Evolutionary conservation across 2,113 vertebrate species (phyloP).

Genomic region (Benitochromis conjunctus): DNA sequence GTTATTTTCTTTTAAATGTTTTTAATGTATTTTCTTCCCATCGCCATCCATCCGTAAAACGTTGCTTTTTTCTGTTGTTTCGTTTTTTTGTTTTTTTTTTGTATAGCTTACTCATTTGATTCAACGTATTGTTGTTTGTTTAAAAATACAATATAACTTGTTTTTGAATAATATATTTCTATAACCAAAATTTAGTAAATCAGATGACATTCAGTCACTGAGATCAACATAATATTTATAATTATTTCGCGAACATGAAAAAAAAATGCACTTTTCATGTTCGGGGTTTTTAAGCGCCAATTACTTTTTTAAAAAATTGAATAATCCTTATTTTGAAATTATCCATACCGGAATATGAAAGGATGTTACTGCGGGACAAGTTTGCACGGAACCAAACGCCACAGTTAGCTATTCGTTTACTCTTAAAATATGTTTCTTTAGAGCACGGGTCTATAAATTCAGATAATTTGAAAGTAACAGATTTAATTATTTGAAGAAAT

Average conservation of each 20-base stretch:
- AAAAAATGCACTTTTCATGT: neutral
- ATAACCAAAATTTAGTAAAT: too few relatives aligned
- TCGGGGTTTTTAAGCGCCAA: accelerated
- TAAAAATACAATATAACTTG: neutral
- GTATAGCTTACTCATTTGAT: neutral
- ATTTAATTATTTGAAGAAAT: accelerated
- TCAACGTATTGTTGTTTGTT: neutral
- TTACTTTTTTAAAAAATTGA: neutral
- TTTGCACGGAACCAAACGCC: neutral
- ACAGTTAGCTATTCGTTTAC: neutral
- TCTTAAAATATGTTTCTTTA: neutral
- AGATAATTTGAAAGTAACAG: accelerated
- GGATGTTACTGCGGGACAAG: neutral
- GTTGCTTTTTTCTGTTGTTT: too few relatives aligned
- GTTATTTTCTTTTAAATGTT: neutral
- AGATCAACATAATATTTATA: neutral
- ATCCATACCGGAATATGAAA: accelerated
- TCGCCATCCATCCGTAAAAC: neutral
- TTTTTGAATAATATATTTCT: neutral
- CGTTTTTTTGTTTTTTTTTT: neutral
- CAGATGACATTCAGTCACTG: neutral
- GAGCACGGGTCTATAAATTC: accelerated
- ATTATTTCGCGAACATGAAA: neutral
- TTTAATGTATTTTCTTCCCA: neutral
- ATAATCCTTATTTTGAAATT: conserved; percentile 30